Evolutionary conservation across 2,113 vertebrate genomes (phyloP).

Genomic region (Equus quagga): DNA sequence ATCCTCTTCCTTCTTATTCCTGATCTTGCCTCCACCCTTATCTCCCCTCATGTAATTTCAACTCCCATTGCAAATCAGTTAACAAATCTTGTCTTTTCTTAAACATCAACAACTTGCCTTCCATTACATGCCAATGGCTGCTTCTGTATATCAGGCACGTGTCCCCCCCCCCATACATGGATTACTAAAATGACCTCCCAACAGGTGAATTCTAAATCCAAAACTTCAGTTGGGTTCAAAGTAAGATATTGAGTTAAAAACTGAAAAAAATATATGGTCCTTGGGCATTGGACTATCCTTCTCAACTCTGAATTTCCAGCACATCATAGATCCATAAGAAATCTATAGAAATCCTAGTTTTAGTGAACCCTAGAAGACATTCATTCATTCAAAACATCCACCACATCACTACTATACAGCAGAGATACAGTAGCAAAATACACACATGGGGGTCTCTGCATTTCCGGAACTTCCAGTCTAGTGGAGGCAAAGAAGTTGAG

Average conservation of each 20-base stretch:
- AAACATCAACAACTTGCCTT: too few species aligned
- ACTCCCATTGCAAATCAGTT: too few species aligned
- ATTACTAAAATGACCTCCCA: background rate
- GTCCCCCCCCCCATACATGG: accelerated
- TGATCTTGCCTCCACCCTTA: background rate
- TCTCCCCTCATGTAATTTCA: background rate
- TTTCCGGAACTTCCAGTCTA: background rate
- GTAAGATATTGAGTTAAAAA: background rate
- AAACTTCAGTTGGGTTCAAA: background rate
- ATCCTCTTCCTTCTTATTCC: background rate
- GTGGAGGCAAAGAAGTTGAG: background rate
- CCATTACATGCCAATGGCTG: accelerated
- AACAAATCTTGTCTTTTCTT: background rate
- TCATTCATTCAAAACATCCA: background rate
- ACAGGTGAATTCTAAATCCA: background rate
- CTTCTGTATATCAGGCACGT: background rate
- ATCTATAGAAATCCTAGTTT: background rate
- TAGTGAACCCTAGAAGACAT: background rate
- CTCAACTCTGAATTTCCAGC: background rate
- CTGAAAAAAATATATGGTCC: background rate
- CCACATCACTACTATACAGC: background rate
- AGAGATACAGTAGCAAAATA: background rate
- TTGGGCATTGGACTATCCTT: too few species aligned
- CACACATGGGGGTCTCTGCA: accelerated
- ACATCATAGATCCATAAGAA: background rate